Conservation (phyloP, 2,113 vertebrate genomes). For the Stercorarius parasiticus region DNA sequence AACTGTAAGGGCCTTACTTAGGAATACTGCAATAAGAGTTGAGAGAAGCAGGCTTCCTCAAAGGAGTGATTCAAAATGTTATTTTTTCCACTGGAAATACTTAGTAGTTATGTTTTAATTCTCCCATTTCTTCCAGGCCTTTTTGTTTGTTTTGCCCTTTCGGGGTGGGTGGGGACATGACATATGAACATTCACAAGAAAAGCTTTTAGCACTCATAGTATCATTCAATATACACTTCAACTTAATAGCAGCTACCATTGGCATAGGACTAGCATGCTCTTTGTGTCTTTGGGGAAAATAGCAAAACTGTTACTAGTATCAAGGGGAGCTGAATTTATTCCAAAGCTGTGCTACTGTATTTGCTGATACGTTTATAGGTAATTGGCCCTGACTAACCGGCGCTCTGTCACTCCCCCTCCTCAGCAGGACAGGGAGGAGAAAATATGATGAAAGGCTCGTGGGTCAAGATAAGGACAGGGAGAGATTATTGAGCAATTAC, state of each 20-base stretch:
- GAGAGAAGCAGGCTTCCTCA: not conserved
- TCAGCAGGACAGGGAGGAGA: not conserved
- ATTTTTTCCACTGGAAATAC: not conserved
- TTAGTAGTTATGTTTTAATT: not conserved
- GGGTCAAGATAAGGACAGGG: not conserved
- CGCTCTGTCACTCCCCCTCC: not conserved
- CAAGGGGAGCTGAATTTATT: not conserved
- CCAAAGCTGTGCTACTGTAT: not conserved
- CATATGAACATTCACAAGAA: not conserved
- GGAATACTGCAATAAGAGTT: not conserved
- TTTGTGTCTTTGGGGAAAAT: not conserved
- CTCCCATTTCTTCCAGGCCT: not conserved
- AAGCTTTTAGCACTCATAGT: not conserved
- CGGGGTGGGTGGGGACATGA: rapidly evolving
- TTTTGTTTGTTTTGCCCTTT: not conserved
- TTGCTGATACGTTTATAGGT: not conserved
- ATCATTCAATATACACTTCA: not conserved
- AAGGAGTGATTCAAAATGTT: not conserved
- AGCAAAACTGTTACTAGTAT: not conserved
- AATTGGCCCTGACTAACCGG: not conserved
- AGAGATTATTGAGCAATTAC: not conserved
- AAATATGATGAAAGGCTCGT: not conserved
- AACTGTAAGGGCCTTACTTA: not conserved
- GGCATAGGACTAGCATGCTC: no score
- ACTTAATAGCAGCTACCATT: not conserved